These are phyloP conservation scores for Aeoliscus strigatus DNA, from an alignment of 2,797 vertebrate genomes.

Conservation along the genomic window DNA sequence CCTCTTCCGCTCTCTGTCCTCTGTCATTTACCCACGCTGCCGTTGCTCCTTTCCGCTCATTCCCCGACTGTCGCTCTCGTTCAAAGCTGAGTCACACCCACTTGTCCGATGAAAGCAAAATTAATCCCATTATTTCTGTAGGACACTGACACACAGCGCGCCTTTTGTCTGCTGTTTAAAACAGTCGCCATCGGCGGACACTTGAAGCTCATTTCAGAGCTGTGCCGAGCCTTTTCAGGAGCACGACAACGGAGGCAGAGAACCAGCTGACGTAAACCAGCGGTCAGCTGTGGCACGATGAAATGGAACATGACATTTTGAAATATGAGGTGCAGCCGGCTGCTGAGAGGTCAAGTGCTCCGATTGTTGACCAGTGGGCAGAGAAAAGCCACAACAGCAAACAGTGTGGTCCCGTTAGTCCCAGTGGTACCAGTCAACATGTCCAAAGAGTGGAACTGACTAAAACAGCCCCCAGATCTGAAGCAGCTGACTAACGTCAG, in stretches of 20 bases:
- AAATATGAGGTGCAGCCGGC: constrained; percentile 3
- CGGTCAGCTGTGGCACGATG: constrained; percentile 7
- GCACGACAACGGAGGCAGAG: constrained; percentile 17
- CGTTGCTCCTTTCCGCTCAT: constrained; percentile 20
- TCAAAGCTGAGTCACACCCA: constrained; percentile 9
- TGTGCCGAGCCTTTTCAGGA: constrained; percentile 14
- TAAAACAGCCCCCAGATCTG: constrained; percentile 26
- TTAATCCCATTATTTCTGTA: constrained; percentile 53
- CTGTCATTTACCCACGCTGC: constrained; percentile 26
- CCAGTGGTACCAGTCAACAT: too few species aligned
- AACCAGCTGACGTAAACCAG: constrained; percentile 10
- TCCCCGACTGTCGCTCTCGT: constrained; percentile 15
- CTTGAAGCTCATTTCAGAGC: constrained; percentile 33
- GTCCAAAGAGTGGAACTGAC: too few species aligned
- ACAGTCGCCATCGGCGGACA: constrained; percentile 27
- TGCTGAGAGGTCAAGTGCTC: constrained; percentile 5
- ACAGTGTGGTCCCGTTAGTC: too few species aligned
- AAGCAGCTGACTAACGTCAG: constrained; percentile 41
- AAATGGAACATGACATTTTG: constrained; percentile 14
- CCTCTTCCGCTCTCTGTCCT: constrained; percentile 30
- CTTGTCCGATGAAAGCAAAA: constrained; percentile 53
- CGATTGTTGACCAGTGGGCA: background rate
- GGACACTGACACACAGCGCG: constrained; percentile 21
- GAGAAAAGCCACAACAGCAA: constrained; percentile 4
- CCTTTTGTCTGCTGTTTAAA: constrained; percentile 37